Evolutionary conservation across 2,113 vertebrate genomes (phyloP), one percentile per base, ranked within the genome.

Genomic region (Tetrao urogallus): DNA sequence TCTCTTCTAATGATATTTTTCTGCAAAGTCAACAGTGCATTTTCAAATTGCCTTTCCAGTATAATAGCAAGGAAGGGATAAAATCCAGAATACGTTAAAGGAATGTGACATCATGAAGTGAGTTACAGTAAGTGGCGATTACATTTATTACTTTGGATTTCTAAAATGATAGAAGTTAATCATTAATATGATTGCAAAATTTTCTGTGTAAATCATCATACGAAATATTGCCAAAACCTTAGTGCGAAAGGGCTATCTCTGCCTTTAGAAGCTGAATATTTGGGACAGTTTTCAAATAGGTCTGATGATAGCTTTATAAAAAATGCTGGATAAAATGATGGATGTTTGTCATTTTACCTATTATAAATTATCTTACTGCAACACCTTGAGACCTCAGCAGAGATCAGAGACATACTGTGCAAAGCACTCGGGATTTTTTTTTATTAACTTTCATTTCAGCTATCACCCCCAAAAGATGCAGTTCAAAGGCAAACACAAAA

Each of bases 301-400:
- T 84, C 15, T n/a, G 18, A 32, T 72, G 47, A 75, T 32, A 47
- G 27, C 11, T 57, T 57, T 92, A 57, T 24, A 36, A 92, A 96
- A 81, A 71, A 42, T 34, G 15, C 7, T 21, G 25, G 22, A 72
- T 32, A 67, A 63, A 78, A 28, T 21, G 12, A 67, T 34, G 27
- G 70, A 56, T 47, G n/a, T 18, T 77, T 90, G 34, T n/a, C 34
- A n/a, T 86, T 78, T 85, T 78, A 60, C 52, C 47, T 65, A 32
- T 52, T 90, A 65, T 14, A 82, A 93, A 93, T 86, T 85, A 91
- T 90, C 76, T 71, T 81, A 56, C 19, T 54, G 60, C 47, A 90
- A 57, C 76, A 92, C 65, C 64, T 91, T 70, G 60, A 91, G 47
- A 83, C 3, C 32, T 30, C 18, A 36, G 82, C 18, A 76, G 42